A percentile compares a stretch with the other conserved stretches of the same genome.
These are phyloP conservation scores for Glaucidium brasilianum DNA, from an alignment of 2,113 vertebrate genomes.

Conservation along the genomic window DNA sequence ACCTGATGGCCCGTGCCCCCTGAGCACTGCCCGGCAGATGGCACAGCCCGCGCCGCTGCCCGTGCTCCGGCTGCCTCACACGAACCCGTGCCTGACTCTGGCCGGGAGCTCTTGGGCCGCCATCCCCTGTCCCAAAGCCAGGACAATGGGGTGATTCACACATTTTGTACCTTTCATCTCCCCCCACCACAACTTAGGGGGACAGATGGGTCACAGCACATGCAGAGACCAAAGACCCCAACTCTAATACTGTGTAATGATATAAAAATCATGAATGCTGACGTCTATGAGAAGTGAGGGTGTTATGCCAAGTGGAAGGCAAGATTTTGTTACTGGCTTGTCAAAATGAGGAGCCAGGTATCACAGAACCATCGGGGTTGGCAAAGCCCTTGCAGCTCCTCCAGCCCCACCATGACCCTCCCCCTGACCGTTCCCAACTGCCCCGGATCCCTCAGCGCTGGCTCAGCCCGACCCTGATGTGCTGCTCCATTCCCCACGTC, in stretches of 20 bases:
- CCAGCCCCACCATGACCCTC: no score
- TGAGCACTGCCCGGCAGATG: accelerated
- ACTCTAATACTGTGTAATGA: accelerated
- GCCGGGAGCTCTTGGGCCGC: accelerated
- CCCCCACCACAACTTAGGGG: accelerated
- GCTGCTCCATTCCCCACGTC: accelerated
- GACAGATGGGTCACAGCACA: accelerated
- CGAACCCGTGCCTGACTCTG: accelerated
- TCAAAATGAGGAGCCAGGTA: accelerated
- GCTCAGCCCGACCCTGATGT: neutral
- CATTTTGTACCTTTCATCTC: accelerated
- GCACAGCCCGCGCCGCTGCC: accelerated
- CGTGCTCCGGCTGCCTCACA: accelerated
- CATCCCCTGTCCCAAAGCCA: accelerated
- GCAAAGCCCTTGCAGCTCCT: no score
- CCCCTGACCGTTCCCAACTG: no score
- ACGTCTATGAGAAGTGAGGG: accelerated
- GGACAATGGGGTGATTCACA: accelerated
- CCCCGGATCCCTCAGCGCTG: no score
- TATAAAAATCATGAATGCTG: accelerated
- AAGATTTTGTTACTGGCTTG: accelerated
- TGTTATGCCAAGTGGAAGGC: accelerated
- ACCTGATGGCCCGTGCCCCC: neutral
- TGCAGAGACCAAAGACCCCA: accelerated
- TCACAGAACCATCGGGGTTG: neutral